Evolutionary conservation across 2,888 invertebrate genomes (phyloP).

Genomic region (Lasioglossum figueresi): DNA sequence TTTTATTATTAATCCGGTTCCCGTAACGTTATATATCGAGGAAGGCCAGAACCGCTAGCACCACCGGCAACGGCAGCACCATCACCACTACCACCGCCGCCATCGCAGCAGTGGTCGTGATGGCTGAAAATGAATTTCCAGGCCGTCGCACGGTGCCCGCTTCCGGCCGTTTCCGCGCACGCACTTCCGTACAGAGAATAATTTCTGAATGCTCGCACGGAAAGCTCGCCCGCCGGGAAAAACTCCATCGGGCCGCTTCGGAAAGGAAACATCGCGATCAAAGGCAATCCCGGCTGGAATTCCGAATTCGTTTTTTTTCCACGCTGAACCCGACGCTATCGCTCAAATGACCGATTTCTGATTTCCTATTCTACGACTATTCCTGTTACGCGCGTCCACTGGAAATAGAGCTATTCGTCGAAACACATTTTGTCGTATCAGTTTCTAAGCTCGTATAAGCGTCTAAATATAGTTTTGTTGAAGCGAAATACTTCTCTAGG

Average conservation of each 20-base stretch:
- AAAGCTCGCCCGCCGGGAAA: not conserved
- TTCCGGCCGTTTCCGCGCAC: slow-evolving; percentile 3
- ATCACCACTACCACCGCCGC: not conserved
- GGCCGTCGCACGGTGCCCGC: not conserved
- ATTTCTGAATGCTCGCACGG: not conserved
- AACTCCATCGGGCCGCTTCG: not conserved
- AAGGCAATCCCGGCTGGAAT: not conserved
- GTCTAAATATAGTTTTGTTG: too few relatives aligned
- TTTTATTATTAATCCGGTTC: slow-evolving; percentile 57
- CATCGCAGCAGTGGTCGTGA: not conserved
- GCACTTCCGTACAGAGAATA: slow-evolving; percentile 10
- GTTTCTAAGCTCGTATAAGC: too few relatives aligned
- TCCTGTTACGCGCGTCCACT: not conserved
- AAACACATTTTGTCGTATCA: not conserved
- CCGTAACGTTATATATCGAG: not conserved
- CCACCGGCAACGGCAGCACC: not conserved
- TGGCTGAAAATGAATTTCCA: slow-evolving; percentile 36
- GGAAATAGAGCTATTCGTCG: not conserved
- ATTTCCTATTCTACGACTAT: not conserved
- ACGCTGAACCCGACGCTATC: not conserved
- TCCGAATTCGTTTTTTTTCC: not conserved
- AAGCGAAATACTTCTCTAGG: too few relatives aligned
- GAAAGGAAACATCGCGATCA: not conserved
- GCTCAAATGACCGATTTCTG: not conserved
- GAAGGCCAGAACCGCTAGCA: not conserved